phyloP scores from a whole-genome alignment of 53 echinoderm and acorn worm genomes.

The Antedon mediterranea region DNA sequence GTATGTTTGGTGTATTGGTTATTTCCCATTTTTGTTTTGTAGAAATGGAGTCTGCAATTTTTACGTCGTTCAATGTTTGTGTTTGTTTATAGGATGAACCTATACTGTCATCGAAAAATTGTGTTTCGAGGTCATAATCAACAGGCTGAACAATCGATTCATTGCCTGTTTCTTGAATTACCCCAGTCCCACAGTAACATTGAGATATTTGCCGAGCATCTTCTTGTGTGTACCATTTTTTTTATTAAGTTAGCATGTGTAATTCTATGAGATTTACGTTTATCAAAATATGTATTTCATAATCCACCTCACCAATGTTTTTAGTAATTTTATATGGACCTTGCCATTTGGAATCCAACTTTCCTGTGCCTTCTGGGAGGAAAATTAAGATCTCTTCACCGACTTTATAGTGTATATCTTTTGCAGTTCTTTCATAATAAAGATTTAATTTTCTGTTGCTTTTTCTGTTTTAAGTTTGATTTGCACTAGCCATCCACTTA shows the following conservation, averaged over 20 bases:
- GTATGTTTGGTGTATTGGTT: background rate
- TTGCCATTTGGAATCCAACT: background rate
- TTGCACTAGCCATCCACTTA: background rate
- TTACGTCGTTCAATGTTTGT: no score
- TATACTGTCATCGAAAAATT: no score
- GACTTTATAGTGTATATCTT: background rate
- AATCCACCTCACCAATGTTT: background rate
- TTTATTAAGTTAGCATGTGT: background rate
- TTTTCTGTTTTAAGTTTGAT: background rate
- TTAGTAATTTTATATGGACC: background rate
- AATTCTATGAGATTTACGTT: background rate
- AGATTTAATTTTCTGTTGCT: background rate
- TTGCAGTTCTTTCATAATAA: background rate
- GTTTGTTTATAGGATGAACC: no score
- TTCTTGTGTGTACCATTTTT: no score
- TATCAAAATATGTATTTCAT: conserved; percentile 3
- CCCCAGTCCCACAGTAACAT: no score
- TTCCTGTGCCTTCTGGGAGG: background rate
- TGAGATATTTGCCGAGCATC: no score
- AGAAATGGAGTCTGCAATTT: background rate
- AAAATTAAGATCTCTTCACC: conserved; percentile 1
- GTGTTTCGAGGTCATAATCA: no score
- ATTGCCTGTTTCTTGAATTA: no score
- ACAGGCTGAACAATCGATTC: no score
- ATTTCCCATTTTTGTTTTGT: background rate